A percentile compares a stretch with the other conserved stretches of the same genome.
These are phyloP conservation scores for Notamacropus eugenii DNA, from an alignment of 2,797 vertebrate species.

Conservation along the genomic window DNA sequence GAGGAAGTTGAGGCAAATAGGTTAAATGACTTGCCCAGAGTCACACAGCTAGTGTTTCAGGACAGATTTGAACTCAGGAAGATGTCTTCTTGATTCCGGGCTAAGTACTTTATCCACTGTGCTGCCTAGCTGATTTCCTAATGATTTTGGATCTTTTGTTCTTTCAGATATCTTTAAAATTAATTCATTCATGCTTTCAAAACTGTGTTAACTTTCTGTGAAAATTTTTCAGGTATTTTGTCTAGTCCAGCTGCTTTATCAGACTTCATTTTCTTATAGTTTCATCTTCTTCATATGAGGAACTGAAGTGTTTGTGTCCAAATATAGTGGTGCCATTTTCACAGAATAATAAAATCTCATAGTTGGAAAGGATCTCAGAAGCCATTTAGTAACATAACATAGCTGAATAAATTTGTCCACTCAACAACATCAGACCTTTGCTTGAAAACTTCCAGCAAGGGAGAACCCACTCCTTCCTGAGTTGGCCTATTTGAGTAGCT, in stretches of 20 bases:
- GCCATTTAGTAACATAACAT: background rate
- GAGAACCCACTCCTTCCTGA: no score
- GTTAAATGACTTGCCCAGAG: background rate
- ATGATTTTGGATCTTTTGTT: background rate
- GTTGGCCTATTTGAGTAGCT: no score
- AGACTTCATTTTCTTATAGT: no score
- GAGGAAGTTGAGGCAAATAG: background rate
- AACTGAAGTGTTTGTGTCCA: background rate
- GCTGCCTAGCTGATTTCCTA: background rate
- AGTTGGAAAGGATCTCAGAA: background rate
- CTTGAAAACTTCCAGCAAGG: no score
- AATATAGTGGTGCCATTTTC: background rate
- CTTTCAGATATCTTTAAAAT: background rate
- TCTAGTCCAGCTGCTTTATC: no score
- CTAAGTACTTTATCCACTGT: background rate
- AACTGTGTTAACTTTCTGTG: background rate
- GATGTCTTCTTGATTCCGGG: background rate
- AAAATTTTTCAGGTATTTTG: background rate
- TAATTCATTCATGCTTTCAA: background rate
- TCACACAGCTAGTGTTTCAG: background rate
- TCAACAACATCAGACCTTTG: background rate
- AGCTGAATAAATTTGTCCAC: background rate
- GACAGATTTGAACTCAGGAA: background rate
- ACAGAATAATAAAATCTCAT: background rate
- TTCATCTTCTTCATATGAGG: no score